phyloP scores from a whole-genome alignment of 2,888 invertebrate genomes.

The Stictocephala bisonia region DNA sequence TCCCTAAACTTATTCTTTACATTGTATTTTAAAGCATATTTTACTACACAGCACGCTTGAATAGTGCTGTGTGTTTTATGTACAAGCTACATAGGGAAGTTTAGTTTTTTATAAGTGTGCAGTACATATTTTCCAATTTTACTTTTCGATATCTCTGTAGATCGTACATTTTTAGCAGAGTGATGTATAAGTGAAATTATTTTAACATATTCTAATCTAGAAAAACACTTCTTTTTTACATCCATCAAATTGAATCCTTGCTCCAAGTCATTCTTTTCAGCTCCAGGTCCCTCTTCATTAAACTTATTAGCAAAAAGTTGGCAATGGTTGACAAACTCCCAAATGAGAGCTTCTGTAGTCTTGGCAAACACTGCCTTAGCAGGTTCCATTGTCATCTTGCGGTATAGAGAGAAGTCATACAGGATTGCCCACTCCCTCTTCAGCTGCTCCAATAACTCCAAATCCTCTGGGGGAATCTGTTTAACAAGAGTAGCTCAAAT shows the following conservation, averaged over 20 bases:
- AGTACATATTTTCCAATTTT: no score
- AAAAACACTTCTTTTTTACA: conserved; percentile 65
- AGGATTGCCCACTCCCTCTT: conserved; percentile 74
- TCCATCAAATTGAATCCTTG: conserved; percentile 77
- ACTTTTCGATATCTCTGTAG: no score
- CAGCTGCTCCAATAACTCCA: conserved; percentile 70
- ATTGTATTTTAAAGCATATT: no score
- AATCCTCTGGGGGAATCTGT: conserved; percentile 69
- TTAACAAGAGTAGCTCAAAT: conserved; percentile 25
- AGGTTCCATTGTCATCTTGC: conserved; percentile 76
- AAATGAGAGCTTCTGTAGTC: conserved; percentile 81
- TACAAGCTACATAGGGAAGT: no score
- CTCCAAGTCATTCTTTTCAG: conserved; percentile 82
- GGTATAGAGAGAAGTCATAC: conserved; percentile 76
- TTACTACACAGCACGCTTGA: no score
- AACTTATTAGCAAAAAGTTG: conserved; percentile 79
- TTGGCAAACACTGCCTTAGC: conserved; percentile 90
- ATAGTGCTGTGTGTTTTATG: no score
- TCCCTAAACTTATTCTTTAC: no score
- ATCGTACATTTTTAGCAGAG: no score
- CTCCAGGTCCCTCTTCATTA: conserved; percentile 80
- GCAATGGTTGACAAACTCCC: conserved; percentile 71
- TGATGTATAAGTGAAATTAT: no score
- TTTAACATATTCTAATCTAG: no score
- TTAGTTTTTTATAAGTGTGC: no score